Evolutionary conservation across 2,888 invertebrate species (phyloP), one percentile per base, ranked within the genome.

Genomic region (Phragmatobia fuliginosa): DNA sequence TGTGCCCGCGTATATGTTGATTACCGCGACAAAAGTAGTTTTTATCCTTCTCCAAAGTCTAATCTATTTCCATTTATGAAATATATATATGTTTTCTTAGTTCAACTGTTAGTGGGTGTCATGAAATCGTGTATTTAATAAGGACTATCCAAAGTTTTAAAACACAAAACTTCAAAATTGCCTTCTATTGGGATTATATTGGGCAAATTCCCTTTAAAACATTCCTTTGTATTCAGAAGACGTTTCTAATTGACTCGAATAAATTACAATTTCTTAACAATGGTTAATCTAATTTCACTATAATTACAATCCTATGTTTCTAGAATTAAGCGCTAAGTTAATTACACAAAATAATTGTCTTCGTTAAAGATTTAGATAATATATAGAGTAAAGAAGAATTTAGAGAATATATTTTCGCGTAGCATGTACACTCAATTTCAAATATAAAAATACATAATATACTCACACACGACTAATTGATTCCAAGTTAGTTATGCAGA

Each of bases 241-340:
- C 70, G 59, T 28, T 56, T 69, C 67, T 62, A 38, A 67, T 70
- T 71, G 60, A 45, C n/a, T 66, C 25, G 18, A 68, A 68, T 62
- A 71, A 64, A 65, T 59, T 68, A 68, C 62, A 66, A 69, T 77
- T 62, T 49, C 28, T 67, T 45, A 61, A 73, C 41, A 79, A 77
- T 68, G 63, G 72, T 71, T 64, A 74, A 79, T 69, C 36, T 58
- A 25, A 69, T 68, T 68, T 41, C 60, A 69, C 65, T 67, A 49
- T 68, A 64, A 74, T 72, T 72, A 62, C 36, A 49, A 58, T 38
- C 18, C 25, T 33, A 62, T 45, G 65, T 70, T 74, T 61, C 14
- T 65, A 52, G 18, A 63, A 78, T 61, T 62, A n/a, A 33, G 65
- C 14, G 67, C 62, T 71, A 71, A 60, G 49, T 63, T 65, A 60